A percentile compares a stretch with the other conserved stretches of the same genome.
These are phyloP conservation scores for Drosophila asahinai DNA, from an alignment of 1,140 invertebrate genomes.

Conservation along the genomic window DNA sequence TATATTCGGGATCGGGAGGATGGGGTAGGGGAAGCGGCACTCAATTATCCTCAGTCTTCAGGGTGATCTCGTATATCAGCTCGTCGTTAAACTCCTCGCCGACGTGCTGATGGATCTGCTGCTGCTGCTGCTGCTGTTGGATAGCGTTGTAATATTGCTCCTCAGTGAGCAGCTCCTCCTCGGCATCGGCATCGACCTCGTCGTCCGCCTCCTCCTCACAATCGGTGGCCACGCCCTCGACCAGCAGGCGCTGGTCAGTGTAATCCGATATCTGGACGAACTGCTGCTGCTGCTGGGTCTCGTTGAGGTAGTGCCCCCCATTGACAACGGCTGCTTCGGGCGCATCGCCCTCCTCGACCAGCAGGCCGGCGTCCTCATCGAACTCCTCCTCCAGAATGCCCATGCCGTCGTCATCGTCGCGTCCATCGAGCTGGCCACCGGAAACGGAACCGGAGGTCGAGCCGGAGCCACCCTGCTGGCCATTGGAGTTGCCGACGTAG, in stretches of 20 bases:
- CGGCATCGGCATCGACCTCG: constrained; percentile 14
- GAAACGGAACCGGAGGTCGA: neutral
- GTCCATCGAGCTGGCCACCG: constrained; percentile 22
- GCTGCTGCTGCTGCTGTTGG: constrained; percentile 27
- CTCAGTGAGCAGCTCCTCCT: constrained; percentile 12
- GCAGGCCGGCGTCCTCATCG: constrained; percentile 68
- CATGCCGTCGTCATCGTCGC: constrained; percentile 54
- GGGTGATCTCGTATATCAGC: constrained; percentile 72
- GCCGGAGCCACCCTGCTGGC: neutral
- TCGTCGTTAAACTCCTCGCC: constrained; percentile 52
- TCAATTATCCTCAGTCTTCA: constrained; percentile 77
- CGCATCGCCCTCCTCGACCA: constrained; percentile 46
- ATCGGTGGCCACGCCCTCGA: constrained; percentile 16
- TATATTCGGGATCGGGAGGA: neutral
- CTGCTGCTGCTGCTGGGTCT: constrained; percentile 8
- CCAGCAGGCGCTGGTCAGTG: constrained; percentile 21
- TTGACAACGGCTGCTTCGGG: constrained; percentile 29
- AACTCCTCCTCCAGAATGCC: constrained; percentile 58
- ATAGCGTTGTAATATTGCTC: constrained; percentile 27
- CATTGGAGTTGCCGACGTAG: constrained; percentile 15
- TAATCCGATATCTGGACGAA: constrained; percentile 28
- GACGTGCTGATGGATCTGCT: constrained; percentile 14
- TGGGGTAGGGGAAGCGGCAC: neutral
- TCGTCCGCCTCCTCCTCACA: constrained; percentile 5
- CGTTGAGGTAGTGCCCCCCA: constrained; percentile 8